Evolutionary conservation across 2,888 invertebrate genomes (phyloP).

Genomic region (Drosophila quinaria): DNA sequence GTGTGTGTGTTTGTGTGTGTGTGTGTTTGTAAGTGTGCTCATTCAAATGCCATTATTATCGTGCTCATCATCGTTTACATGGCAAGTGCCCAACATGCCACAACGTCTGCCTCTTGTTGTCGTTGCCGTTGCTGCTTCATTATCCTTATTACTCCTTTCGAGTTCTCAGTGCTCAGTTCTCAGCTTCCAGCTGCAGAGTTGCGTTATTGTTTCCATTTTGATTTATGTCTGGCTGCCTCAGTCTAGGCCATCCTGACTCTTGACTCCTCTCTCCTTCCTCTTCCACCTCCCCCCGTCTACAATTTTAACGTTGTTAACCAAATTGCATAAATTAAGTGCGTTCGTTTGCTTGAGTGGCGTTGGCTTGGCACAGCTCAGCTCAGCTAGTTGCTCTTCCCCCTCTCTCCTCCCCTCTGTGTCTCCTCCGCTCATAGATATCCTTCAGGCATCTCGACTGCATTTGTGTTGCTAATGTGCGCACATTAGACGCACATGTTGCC

Average conservation of each 20-base stretch:
- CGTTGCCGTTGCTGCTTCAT: slow-evolving; percentile 67
- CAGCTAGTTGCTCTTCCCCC: slow-evolving; percentile 32
- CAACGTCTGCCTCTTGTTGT: slow-evolving; percentile 21
- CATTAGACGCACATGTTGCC: slow-evolving; percentile 80
- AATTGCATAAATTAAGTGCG: slow-evolving; percentile 85
- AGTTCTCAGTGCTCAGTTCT: slow-evolving; percentile 16
- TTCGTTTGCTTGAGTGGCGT: slow-evolving; percentile 79
- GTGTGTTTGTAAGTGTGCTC: slow-evolving; percentile 43
- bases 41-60: slow-evolving; percentile 78
- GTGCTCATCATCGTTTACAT: slow-evolving; percentile 77
- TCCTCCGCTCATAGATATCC: slow-evolving; percentile 21
- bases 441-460: slow-evolving; percentile 67
- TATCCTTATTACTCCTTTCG: slow-evolving; percentile 80
- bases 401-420: not conserved
- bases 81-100: slow-evolving; percentile 68
- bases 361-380: slow-evolving; percentile 58
- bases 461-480: slow-evolving; percentile 79
- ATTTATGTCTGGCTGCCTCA: slow-evolving; percentile 69
- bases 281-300: slow-evolving; percentile 47
- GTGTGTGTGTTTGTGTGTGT: slow-evolving; percentile 5
- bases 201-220: slow-evolving; percentile 79
- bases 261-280: not conserved
- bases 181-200: slow-evolving; percentile 29
- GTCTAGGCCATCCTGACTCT: slow-evolving; percentile 11
- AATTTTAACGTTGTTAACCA: slow-evolving; percentile 84